Evolutionary conservation across 2,797 vertebrate species (phyloP).

Genomic region (Sebastes trivittatus): DNA sequence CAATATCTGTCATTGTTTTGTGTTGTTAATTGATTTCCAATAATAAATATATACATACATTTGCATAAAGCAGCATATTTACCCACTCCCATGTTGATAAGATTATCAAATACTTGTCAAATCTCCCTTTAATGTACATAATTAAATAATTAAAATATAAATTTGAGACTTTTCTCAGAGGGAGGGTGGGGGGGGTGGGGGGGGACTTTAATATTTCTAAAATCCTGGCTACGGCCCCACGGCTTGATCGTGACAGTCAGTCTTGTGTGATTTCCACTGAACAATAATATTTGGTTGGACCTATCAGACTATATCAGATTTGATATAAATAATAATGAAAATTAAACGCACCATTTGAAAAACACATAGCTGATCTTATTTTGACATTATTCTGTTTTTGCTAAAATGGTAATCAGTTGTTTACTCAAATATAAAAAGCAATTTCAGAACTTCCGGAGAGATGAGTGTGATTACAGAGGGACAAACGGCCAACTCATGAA

Average conservation of each 20-base stretch:
- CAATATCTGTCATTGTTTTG: too few relatives aligned
- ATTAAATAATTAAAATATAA: not conserved
- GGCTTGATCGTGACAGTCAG: not conserved
- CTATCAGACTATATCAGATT: not conserved
- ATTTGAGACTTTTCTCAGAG: not conserved
- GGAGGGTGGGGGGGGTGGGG: too few relatives aligned
- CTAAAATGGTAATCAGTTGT: conserved; percentile 1
- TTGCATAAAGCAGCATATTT: too few relatives aligned
- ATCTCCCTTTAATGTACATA: too few relatives aligned
- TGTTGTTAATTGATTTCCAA: too few relatives aligned
- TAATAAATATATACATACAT: too few relatives aligned
- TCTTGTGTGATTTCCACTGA: not conserved
- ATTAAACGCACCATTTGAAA: not conserved
- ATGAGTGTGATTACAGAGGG: not conserved
- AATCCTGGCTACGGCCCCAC: not conserved
- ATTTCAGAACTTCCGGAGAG: not conserved
- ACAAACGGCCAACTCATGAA: not conserved
- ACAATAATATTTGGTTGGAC: not conserved
- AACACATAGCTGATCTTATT: not conserved
- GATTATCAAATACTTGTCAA: too few relatives aligned
- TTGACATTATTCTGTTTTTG: not conserved
- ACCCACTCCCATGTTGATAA: too few relatives aligned
- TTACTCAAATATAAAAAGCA: conserved; percentile 9
- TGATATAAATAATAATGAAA: not conserved
- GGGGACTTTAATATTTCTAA: not conserved